Evolutionary conservation across 2,888 invertebrate genomes (phyloP), one percentile per base, ranked within the genome.

Genomic region (Tromatobia lineatoria): DNA sequence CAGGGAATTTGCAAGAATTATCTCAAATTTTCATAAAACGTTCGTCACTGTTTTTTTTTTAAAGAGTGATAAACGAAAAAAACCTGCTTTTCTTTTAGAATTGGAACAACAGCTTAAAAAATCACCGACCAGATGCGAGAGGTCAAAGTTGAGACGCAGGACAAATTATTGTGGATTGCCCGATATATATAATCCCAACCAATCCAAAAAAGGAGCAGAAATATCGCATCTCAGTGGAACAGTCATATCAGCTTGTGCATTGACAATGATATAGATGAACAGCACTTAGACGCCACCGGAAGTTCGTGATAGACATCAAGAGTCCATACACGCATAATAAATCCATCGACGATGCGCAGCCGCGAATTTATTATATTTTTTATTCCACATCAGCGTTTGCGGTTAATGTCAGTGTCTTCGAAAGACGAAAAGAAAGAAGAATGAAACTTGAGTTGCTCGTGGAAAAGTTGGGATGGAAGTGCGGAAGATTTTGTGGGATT

Each of bases 261-360:
- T 52, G 76, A 80, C 77, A 83, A 83, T 69, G 80, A 83, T 50
- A 74, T 47, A 66, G 38, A 57, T 76, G 50, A 64, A 80, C 59
- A 7, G 54, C 64, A 73, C 67, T 45, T 67, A 67, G 42, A 77
- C 80, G 50, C 54, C 64, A 76, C 83, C 80, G 83, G 80, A 83
- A 80, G 73, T 61, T 13, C 52, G 52, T 15, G 66, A 83, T 77
- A 73, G 61, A 34, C 54, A 78, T 78, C 69, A 67, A 45, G 38
- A 80, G 67, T 77, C 77, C 73, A 76, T 73, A n/a, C 45, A 25
- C 57, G 59, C 71, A 71, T 67, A 47, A 73, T 29, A 73, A 73
- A 45, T 10, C 29, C n/a, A 8, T 20, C 38, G 42, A 18, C 71
- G n/a, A 29, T 38, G 29, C 57, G 54, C 38, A 25, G 67, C 52